phyloP scores from a whole-genome alignment of 2,888 invertebrate species.

The Dendrolimus pini region DNA sequence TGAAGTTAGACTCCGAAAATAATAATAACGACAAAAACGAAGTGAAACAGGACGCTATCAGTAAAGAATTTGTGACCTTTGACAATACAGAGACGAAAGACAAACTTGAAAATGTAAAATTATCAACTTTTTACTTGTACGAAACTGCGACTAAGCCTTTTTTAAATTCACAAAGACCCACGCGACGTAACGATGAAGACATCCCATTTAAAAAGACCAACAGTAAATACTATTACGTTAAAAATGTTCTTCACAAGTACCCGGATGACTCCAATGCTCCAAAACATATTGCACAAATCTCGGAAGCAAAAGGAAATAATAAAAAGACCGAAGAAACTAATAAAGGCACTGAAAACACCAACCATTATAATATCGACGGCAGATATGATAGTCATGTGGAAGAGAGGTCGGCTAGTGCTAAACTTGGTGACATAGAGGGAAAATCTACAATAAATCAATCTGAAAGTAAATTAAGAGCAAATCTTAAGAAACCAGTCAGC shows the following conservation, averaged over 20 bases:
- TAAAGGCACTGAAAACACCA: slow-evolving; percentile 12
- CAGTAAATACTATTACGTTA: slow-evolving; percentile 61
- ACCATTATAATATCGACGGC: slow-evolving; percentile 10
- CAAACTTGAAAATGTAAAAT: slow-evolving; percentile 31
- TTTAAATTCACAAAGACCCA: slow-evolving; percentile 46
- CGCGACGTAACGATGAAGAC: slow-evolving; percentile 54
- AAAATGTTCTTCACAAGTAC: slow-evolving; percentile 62
- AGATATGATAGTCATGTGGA: slow-evolving; percentile 35
- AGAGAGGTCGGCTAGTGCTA: slow-evolving; percentile 49
- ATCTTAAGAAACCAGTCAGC: slow-evolving; percentile 36
- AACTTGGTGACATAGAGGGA: slow-evolving; percentile 37
- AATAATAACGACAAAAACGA: slow-evolving; percentile 3
- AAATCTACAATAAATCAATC: slow-evolving; percentile 19
- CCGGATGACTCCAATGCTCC: slow-evolving; percentile 25
- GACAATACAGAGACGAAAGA: slow-evolving; percentile 24
- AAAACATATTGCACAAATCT: background rate
- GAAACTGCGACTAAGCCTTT: slow-evolving; percentile 64
- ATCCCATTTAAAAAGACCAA: slow-evolving; percentile 26
- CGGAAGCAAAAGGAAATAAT: slow-evolving; percentile 9
- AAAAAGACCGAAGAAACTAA: slow-evolving; percentile 19
- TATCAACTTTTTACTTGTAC: slow-evolving; percentile 60
- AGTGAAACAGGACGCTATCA: slow-evolving; percentile 32
- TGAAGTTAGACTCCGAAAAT: slow-evolving; percentile 9
- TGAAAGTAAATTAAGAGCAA: slow-evolving; percentile 22
- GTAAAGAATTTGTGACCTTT: slow-evolving; percentile 52